phyloP scores from a whole-genome alignment of 1,140 invertebrate genomes.

The Eupristina koningsbergeri region DNA sequence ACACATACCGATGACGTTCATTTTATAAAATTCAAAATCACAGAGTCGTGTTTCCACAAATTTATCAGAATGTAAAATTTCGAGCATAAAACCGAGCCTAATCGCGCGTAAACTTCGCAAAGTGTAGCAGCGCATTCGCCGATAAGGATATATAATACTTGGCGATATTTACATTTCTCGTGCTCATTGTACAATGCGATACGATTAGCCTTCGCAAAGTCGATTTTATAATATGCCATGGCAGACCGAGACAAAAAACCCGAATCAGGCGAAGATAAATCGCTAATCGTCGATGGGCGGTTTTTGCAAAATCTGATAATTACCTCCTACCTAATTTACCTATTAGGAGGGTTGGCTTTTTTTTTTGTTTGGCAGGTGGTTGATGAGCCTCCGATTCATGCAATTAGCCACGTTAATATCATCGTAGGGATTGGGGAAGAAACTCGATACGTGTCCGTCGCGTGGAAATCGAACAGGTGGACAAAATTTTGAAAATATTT shows the following conservation, averaged over 20 bases:
- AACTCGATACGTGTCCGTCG: too few relatives aligned
- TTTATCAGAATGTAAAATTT: slow-evolving; percentile 39
- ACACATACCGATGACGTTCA: slow-evolving; percentile 15
- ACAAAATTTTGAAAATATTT: too few relatives aligned
- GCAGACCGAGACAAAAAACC: background rate
- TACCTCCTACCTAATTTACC: background rate
- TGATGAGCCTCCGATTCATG: background rate
- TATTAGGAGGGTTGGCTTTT: background rate
- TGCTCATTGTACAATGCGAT: slow-evolving; percentile 14
- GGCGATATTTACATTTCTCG: slow-evolving; percentile 24
- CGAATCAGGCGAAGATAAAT: background rate
- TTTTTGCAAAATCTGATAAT: background rate
- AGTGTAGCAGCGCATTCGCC: slow-evolving; percentile 12
- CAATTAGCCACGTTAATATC: too few relatives aligned
- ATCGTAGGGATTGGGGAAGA: too few relatives aligned
- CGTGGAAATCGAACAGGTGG: too few relatives aligned
- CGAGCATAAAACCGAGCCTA: slow-evolving; percentile 31
- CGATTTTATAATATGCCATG: background rate
- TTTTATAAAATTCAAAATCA: slow-evolving; percentile 37
- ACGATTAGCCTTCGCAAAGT: background rate
- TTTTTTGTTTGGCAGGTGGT: background rate
- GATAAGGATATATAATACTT: slow-evolving; percentile 31
- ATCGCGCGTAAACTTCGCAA: slow-evolving; percentile 37
- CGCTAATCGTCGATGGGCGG: background rate
- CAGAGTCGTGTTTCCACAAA: slow-evolving; percentile 36